Evolutionary conservation across 2,888 invertebrate genomes (phyloP).

Genomic region (Clunio marinus): DNA sequence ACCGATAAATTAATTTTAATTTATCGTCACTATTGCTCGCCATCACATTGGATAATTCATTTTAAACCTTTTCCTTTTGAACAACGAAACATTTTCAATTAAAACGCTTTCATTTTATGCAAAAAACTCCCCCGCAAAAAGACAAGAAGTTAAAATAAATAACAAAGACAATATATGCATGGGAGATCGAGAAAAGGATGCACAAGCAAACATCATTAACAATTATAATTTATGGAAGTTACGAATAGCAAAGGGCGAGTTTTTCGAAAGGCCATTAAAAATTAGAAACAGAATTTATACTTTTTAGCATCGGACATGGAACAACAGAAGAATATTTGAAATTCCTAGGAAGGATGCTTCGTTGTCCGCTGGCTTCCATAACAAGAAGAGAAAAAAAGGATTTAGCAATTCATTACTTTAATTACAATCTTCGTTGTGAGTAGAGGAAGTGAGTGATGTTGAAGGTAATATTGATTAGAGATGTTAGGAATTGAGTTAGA

Average conservation of each 20-base stretch:
- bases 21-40: slow-evolving; percentile 26
- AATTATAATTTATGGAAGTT: slow-evolving; percentile 36
- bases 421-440: slow-evolving; percentile 18
- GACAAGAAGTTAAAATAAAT: slow-evolving; percentile 20
- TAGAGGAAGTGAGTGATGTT: too few species aligned
- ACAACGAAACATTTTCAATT: slow-evolving; percentile 29
- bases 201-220: slow-evolving; percentile 26
- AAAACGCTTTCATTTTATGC: slow-evolving; percentile 24
- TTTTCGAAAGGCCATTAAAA: neutral
- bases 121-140: neutral
- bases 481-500: too few species aligned
- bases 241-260: neutral
- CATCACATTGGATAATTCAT: neutral
- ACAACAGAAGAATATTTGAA: neutral
- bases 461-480: too few species aligned
- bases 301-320: neutral
- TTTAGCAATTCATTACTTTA: slow-evolving; percentile 17
- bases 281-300: slow-evolving; percentile 21
- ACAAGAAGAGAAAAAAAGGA: slow-evolving; percentile 2
- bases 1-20: slow-evolving; percentile 36
- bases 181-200: neutral
- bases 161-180: slow-evolving; percentile 19
- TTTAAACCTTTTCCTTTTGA: neutral
- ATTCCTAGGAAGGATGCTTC: neutral
- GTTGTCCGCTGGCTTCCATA: neutral